Evolutionary conservation across 2,113 vertebrate genomes (phyloP), one percentile per base, ranked within the genome.

Genomic region (Tupaia chinensis): DNA sequence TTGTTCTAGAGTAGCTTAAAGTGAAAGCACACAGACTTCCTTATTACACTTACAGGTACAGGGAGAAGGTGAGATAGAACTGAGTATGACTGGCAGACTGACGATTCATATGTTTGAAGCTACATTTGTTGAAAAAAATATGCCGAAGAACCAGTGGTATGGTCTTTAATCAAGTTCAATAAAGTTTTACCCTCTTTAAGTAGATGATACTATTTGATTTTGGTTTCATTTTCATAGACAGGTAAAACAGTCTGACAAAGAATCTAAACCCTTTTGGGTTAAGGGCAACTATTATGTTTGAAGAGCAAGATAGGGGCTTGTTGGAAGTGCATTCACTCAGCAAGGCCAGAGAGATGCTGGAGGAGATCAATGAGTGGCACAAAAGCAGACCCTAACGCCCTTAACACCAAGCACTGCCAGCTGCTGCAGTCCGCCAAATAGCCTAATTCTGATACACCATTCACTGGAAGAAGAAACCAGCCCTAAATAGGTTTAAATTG

Each of bases 41-140:
- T 87, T 56, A 73, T 68, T 86, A 88, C 34, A 53, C 69, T 85
- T 34, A 32, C 2, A 79, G 66, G 78, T 74, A 3, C 27, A 74
- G 7, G 53, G 61, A 82, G 81, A 69, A 82, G 95, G 66, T 77
- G 56, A 89, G 82, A 88, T 27, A 32, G 32, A 86, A 88, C 32
- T 54, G 70, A 78, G 17, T 78, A 58, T 34, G 86, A 82, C n/a
- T 88, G 95, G 86, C 65, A 88, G 79, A 90, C 14, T 90, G 79
- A 89, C 89, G 84, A 86, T 56, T 80, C 32, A 27, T 58, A 93
- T 11, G 70, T 89, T 58, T 81, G 85, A 84, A 96, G 89, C 54
- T 89, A 89, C 22, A 89, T 78, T 72, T 93, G 63, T 92, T 32
- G 68, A 94, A 68, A 92, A 92, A 96, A 94, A 91, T 79, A 94